phyloP scores from a whole-genome alignment of 1,140 invertebrate species.

The Lethocerus indicus region DNA sequence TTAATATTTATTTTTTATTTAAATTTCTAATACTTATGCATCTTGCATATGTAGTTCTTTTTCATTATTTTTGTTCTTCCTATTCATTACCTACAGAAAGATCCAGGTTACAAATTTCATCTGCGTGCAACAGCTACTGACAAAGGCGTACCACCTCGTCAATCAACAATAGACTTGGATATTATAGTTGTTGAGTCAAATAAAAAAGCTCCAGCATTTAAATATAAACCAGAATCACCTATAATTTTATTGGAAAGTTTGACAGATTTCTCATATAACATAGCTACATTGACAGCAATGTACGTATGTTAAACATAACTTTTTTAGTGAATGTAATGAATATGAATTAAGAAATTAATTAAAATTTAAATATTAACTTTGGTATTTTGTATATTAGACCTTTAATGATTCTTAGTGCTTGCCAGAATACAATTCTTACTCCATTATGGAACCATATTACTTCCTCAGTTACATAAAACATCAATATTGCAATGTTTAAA shows the following conservation, averaged over 20 bases:
- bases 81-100: too few species aligned
- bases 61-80: slow-evolving; percentile 17
- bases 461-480: too few species aligned
- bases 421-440: too few species aligned
- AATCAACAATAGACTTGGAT: slow-evolving; percentile 50
- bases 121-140: slow-evolving; percentile 60
- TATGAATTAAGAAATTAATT: too few species aligned
- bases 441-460: too few species aligned
- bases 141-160: slow-evolving; percentile 40
- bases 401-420: too few species aligned
- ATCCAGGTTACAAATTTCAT: slow-evolving; percentile 45
- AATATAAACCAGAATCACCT: slow-evolving; percentile 30
- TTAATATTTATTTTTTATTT: background rate
- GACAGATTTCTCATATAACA: slow-evolving; percentile 41
- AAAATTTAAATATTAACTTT: too few species aligned
- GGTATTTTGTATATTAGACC: too few species aligned
- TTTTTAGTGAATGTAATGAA: too few species aligned
- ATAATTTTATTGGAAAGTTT: slow-evolving; percentile 56
- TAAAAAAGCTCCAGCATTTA: slow-evolving; percentile 67
- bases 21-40: background rate
- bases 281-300: slow-evolving; percentile 48
- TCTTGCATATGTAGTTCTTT: background rate
- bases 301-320: slow-evolving; percentile 36
- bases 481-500: too few species aligned
- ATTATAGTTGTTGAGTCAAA: slow-evolving; percentile 73